A percentile compares a stretch with the other conserved stretches of the same genome.
Evolutionary conservation across 2,888 invertebrate genomes (phyloP).

Genomic region (Ametastegia equiseti): DNA sequence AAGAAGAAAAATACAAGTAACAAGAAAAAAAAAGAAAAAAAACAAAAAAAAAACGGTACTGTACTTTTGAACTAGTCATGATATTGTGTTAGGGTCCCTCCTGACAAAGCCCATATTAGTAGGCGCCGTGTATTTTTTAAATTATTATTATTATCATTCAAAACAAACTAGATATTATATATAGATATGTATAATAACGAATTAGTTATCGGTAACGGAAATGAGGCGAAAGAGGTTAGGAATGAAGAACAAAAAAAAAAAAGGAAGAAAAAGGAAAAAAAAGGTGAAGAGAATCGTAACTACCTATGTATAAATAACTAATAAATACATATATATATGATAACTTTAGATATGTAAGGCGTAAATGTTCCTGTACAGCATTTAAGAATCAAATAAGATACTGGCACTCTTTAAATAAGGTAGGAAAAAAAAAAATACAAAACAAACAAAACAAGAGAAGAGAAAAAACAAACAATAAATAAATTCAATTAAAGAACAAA

Average conservation of each 20-base stretch:
- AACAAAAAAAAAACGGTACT: too few species aligned
- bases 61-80: constrained; percentile 71
- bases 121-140: constrained; percentile 52
- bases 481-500: constrained; percentile 42
- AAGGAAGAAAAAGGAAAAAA: constrained; percentile 49
- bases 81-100: constrained; percentile 62
- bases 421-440: constrained; percentile 6
- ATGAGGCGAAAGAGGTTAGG: constrained; percentile 3
- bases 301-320: constrained; percentile 16
- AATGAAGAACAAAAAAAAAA: constrained; percentile 28
- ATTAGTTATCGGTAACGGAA: constrained; percentile 44
- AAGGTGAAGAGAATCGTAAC: constrained; percentile 50
- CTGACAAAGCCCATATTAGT: constrained; percentile 45
- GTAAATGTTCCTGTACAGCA: constrained; percentile 75
- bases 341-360: constrained; percentile 63
- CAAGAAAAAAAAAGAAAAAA: too few species aligned
- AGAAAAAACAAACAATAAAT: background rate
- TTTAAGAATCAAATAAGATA: constrained; percentile 71
- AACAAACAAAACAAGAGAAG: too few species aligned
- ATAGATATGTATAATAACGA: constrained; percentile 61
- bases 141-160: constrained; percentile 50
- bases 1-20: too few species aligned
- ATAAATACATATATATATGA: background rate
- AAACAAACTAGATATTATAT: constrained; percentile 59
- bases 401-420: constrained; percentile 60